Evolutionary conservation across 1,140 invertebrate species (phyloP), one percentile per base, ranked within the genome.

Genomic region (Leptinotarsa texana): DNA sequence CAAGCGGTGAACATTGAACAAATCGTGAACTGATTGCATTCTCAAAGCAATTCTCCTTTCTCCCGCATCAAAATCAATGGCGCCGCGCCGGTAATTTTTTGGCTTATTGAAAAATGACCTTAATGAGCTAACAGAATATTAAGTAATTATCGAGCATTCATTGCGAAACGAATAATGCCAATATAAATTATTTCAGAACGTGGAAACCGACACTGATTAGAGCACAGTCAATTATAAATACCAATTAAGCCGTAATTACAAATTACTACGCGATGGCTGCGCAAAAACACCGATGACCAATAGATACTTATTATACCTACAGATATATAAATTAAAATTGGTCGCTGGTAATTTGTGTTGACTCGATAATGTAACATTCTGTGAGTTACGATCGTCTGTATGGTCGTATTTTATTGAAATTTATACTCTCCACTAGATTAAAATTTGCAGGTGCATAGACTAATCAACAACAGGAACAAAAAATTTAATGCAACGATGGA

Each of bases 101-200:
- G 3, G 17, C 15, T 57, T 57, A 57, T 57, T 15, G 63, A 66
- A 66, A 66, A 66, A 66, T 22, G n/a, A 22, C 15, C 21, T 22
- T 66, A 24, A 66, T 66, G 63, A 66, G 63, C n/a, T 18, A n/a
- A 21, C 27, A 33, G 15, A 66, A 66, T 66, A 66, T 66, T 66
- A 33, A 66, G 63, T 66, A 33, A 66, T 66, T 24, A 66, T 66
- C 63, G 13, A 15, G n/a, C 21, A 24, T 33, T 21, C 63, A 33
- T 24, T 66, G 63, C 63, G 27, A 24, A 21, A 66, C 18, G 63
- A 22, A 66, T 66, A 24, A 18, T 66, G 63, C 63, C n/a, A 22
- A 66, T 66, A 66, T 66, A 66, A 66, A 66, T 66, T 66, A 66
- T 66, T 24, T 66, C 63, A 33, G 21, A 66, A 66, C 27, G 63